Percentiles rank a stretch among this genome's conserved stretches.
Evolutionary conservation across 2,797 vertebrate species (phyloP).

Genomic region (Onychomys arenicola): DNA sequence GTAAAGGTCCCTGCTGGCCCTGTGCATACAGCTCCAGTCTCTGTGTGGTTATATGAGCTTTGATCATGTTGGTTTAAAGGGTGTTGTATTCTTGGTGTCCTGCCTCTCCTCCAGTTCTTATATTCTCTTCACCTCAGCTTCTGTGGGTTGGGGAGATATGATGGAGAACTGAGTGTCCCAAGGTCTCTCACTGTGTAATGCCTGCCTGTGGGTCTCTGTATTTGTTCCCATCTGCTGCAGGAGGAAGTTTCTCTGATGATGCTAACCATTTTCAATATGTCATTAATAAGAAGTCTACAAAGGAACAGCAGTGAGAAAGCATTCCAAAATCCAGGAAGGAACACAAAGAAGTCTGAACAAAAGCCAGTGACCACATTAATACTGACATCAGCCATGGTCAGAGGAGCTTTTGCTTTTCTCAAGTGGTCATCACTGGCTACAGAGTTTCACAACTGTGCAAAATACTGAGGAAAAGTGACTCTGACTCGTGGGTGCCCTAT

Average conservation of each 20-base stretch:
- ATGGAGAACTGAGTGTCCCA: neutral
- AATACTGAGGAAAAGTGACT: neutral
- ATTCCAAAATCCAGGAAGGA: neutral
- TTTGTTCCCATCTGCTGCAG: neutral
- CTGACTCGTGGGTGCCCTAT: neutral
- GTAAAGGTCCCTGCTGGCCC: neutral
- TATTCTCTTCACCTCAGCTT: neutral
- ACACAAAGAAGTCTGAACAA: neutral
- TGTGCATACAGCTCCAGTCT: neutral
- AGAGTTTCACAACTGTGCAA: neutral
- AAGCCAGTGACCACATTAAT: neutral
- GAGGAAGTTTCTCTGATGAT: neutral
- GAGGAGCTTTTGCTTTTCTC: neutral
- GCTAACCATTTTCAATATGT: neutral
- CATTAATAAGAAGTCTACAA: neutral
- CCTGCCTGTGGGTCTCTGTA: neutral
- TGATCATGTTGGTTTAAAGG: no score
- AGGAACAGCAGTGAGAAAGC: neutral
- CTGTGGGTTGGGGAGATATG: neutral
- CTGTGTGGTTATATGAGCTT: neutral
- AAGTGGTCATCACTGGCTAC: neutral
- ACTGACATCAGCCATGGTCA: neutral
- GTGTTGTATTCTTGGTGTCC: neutral
- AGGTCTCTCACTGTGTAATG: neutral
- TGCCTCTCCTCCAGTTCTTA: neutral